Base-by-base conservation (phyloP, 2,797 vertebrate species). In the Delichon dasypus region DNA sequence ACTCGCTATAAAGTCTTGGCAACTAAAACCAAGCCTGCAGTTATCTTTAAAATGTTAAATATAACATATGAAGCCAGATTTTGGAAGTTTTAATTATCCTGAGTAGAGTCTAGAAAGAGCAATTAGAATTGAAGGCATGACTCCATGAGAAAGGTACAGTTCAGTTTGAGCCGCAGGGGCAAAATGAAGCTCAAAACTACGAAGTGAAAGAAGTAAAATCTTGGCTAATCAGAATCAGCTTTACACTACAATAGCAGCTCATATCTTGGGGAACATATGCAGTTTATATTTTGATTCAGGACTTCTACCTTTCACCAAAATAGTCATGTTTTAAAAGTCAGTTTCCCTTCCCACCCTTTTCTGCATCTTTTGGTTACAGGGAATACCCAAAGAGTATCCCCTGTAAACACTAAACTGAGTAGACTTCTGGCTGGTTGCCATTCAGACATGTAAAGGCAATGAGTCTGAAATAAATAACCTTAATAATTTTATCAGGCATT, bases 401-500 rank as follows among this genome's bases (percentile, higher is more conserved):
- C n/a, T n/a, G n/a, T 91, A 90, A 94, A 88, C 73, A 50, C 72
- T 79, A 34, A 13, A 78, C 50, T 81, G 60, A 96, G 53, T 60
- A 79, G 48, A 72, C 66, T 65, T 32, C 64, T 95, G 92, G 57
- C 72, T 89, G 30, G 34, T 10, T 93, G 74, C 89, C 90, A 88
- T 71, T 83, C 73, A 77, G 70, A 91, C 79, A 45, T 70, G 84
- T 87, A 88, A 88, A 94, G 48, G 60, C 78, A 96, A 60, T 19
- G 67, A 78, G 61, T 66, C 50, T 76, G 90, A 86, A 89, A 65
- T 87, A 96, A 89, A 95, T 77, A 88, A 73, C 50, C 38, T 77
- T 92, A 95, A 91, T 87, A 73, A 95, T 85, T 96, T 89, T 88
- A 84, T 96, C 84, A 93, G 64, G 15, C 40, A 81, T 87, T 89